Percentiles rank a stretch among this genome's conserved stretches.
phyloP scores from a whole-genome alignment of 2,888 invertebrate species.

The Zelleria hepariella region DNA sequence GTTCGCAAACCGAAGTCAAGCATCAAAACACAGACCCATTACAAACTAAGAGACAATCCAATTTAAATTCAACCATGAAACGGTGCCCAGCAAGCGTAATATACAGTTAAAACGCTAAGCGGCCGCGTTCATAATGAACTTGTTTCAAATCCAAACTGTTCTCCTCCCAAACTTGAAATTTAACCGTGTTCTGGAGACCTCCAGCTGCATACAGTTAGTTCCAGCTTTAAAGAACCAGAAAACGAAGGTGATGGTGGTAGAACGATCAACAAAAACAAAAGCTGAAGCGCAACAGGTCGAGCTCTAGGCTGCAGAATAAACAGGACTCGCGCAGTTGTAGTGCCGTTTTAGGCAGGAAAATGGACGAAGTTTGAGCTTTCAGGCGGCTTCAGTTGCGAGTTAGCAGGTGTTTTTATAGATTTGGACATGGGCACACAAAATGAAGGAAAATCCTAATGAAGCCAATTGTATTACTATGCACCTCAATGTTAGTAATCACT shows the following conservation, averaged over 20 bases:
- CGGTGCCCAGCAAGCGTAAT: not conserved
- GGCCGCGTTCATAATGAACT: slow-evolving; percentile 18
- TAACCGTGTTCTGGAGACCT: not conserved
- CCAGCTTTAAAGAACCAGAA: not conserved
- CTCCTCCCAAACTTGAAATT: not conserved
- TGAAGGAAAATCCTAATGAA: too few species aligned
- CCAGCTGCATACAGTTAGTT: not conserved
- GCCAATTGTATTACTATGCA: too few species aligned
- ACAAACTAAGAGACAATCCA: not conserved
- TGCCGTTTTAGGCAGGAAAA: not conserved
- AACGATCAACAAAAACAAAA: slow-evolving; percentile 58
- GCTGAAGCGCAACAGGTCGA: slow-evolving; percentile 43
- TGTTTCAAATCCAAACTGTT: slow-evolving; percentile 25
- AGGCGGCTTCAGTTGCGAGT: too few species aligned
- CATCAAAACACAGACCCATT: not conserved
- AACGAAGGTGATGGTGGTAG: slow-evolving; percentile 6
- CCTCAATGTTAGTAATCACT: too few species aligned
- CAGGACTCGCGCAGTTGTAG: not conserved
- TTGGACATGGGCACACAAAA: too few species aligned
- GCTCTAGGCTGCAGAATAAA: not conserved
- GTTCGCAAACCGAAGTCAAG: not conserved
- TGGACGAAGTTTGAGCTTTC: not conserved
- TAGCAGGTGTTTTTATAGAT: too few species aligned
- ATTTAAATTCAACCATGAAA: not conserved
- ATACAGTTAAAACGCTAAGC: slow-evolving; percentile 6